Evolutionary conservation across 2,113 vertebrate genomes (phyloP), one percentile per base, ranked within the genome.

Genomic region (Alosa alosa): DNA sequence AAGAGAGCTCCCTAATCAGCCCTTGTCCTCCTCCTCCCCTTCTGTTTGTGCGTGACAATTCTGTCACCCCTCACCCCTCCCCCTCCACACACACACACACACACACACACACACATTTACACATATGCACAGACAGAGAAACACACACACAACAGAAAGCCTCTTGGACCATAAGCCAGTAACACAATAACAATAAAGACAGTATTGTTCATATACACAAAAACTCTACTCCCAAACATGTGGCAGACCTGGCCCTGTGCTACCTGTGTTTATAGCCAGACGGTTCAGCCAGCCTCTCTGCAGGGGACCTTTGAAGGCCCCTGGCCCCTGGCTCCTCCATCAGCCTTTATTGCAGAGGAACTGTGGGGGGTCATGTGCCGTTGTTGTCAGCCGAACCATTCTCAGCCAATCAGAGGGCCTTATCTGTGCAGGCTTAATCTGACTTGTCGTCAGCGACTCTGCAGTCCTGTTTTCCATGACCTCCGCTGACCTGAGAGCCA

Each of bases 341-440:
- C 72, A 60, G 90, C 86, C 90, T 95, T 95, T 95, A 95, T 92
- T 93, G 91, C 90, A 87, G 91, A 91, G 91, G 93, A 95, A 93
- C 91, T 91, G 93, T 93, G 90, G 60, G 64, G 25, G 93, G 91
- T 93, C 88, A 88, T 92, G 88, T 91, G 88, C 93, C 92, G 89
- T 89, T 92, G 89, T 91, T 89, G 91, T 93, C 90, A 87, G n/a
- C 31, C 64, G 31, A 7, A 8, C 64, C 13, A 0, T 9, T 72
- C 2, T 72, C 64, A 72, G 64, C 64, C 64, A 72, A 31, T 72
- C 64, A 15, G n/a, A 10, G 31, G 64, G 9, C 64, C 88, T 92
- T 91, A 92, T 93, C 91, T 92, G 86, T 39, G 89, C 88, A 50
- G 86, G 82, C 84, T 90, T 90, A 91, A 89, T 90, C 87, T 91